phyloP scores from a whole-genome alignment of 2,888 invertebrate genomes.

The Lithophane leautieri region DNA sequence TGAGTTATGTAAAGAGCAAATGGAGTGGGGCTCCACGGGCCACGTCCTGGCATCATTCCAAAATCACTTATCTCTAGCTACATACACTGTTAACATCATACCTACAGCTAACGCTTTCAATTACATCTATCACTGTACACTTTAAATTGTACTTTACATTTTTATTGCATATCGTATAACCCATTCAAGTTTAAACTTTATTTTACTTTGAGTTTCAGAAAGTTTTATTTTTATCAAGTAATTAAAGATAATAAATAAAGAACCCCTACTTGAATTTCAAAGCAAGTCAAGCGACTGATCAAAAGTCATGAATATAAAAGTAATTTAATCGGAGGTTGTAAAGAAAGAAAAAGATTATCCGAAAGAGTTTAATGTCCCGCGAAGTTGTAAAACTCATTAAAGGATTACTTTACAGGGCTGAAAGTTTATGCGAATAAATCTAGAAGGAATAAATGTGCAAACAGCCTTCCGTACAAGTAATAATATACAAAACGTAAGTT shows the following conservation, averaged over 20 bases:
- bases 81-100: constrained; percentile 76
- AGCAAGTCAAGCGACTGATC: constrained; percentile 37
- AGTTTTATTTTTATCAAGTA: constrained; percentile 7
- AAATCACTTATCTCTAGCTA: constrained; percentile 89
- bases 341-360: constrained; percentile 41
- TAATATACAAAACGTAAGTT: constrained; percentile 12
- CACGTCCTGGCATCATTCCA: constrained; percentile 88
- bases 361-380: constrained; percentile 53
- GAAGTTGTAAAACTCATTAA: constrained; percentile 53
- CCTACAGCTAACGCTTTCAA: constrained; percentile 67
- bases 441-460: constrained; percentile 25
- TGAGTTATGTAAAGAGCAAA: constrained; percentile 90
- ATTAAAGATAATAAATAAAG: constrained; percentile 22
- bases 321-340: constrained; percentile 42
- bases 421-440: constrained; percentile 39
- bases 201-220: constrained; percentile 12
- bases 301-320: constrained; percentile 47
- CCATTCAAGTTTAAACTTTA: constrained; percentile 39
- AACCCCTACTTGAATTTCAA: constrained; percentile 22
- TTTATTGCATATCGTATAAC: constrained; percentile 50
- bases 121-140: constrained; percentile 69
- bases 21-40: constrained; percentile 85
- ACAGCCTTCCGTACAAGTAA: constrained; percentile 1
- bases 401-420: constrained; percentile 41
- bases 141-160: constrained; percentile 35